These are phyloP conservation scores for Desmodus rotundus DNA, from an alignment of 2,113 vertebrate genomes.

Conservation along the genomic window DNA sequence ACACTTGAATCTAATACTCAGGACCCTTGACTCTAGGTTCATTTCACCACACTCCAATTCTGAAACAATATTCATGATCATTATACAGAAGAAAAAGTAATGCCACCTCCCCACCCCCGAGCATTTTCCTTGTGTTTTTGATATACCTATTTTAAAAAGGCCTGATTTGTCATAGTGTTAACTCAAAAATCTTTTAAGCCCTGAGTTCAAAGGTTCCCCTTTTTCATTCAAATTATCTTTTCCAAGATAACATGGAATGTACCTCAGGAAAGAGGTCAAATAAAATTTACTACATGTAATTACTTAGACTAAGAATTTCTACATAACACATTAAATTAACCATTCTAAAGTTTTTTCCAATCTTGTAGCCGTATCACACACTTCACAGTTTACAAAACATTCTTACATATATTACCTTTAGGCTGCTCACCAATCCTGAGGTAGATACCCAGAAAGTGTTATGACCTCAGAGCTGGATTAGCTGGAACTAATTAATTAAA, in stretches of 20 bases:
- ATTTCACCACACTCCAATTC: not conserved
- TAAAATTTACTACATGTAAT: not conserved
- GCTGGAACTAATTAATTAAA: not conserved
- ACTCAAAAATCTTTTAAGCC: not conserved
- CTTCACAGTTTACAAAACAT: not conserved
- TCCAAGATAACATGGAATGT: not conserved
- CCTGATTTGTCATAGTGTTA: not conserved
- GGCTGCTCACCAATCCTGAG: not conserved
- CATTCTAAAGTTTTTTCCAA: not conserved
- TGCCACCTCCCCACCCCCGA: not conserved
- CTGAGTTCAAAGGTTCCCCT: not conserved
- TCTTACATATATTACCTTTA: not conserved
- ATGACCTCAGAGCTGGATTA: not conserved
- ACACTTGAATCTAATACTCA: not conserved
- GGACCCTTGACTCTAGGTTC: not conserved
- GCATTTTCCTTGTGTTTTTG: not conserved
- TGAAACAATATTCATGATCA: not conserved
- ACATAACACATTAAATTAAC: not conserved
- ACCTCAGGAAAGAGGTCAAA: not conserved
- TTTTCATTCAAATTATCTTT: constrained; percentile 31
- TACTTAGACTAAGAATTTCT: not conserved
- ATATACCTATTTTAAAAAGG: not conserved
- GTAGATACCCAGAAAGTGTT: not conserved
- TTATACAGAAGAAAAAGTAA: not conserved
- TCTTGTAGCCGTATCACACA: not conserved